Conservation (phyloP, 2,797 vertebrate genomes). For the Cichlasoma orientale region DNA sequence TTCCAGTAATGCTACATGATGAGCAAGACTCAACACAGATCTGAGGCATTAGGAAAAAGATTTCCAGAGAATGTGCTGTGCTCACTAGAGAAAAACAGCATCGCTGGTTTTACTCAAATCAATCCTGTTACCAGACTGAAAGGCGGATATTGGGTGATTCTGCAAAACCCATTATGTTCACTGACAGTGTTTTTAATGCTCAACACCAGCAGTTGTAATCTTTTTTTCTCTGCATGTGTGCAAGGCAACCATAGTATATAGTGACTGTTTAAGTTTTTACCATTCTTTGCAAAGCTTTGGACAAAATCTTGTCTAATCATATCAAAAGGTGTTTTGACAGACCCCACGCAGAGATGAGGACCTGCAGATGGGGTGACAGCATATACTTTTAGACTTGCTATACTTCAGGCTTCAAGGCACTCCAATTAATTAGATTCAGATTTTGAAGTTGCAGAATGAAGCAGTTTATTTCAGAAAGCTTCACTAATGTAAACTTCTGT, state of each 20-base stretch:
- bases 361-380: not conserved
- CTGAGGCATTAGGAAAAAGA: conserved; percentile 9
- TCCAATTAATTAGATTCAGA: not conserved
- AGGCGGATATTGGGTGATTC: not conserved
- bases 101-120: conserved; percentile 3
- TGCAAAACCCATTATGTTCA: not conserved
- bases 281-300: not conserved
- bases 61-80: conserved; percentile 15
- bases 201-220: not conserved
- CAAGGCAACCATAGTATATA: not conserved
- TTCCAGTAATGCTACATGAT: conserved; percentile 33
- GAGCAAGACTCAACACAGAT: conserved; percentile 36
- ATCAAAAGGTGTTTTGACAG: not conserved
- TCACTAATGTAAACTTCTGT: not conserved
- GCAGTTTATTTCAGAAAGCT: too few relatives aligned
- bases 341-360: not conserved
- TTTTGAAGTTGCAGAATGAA: not conserved
- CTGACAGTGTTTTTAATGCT: not conserved
- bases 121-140: not conserved
- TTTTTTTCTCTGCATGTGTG: not conserved
- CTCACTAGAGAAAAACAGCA: not conserved
- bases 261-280: not conserved
- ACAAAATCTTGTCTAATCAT: not conserved
- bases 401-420: not conserved
- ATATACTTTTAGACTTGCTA: not conserved